Percentiles rank a stretch among this genome's conserved stretches.
Evolutionary conservation across 2,888 invertebrate species (phyloP).

Genomic region (Cheilosia scutellata): DNA sequence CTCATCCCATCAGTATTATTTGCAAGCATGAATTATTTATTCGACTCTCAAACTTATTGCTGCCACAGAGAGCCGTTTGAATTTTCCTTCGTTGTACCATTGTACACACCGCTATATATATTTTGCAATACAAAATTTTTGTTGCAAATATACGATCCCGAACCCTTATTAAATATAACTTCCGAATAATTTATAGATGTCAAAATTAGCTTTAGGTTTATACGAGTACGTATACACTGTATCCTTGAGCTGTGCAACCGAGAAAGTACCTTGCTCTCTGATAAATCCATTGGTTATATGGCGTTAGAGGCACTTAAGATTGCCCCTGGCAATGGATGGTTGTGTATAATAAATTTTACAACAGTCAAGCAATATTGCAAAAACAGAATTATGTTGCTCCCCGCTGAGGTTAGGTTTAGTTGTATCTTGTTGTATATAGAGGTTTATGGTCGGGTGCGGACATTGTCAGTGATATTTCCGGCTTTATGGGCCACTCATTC

Average conservation of each 20-base stretch:
- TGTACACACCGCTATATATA: background rate
- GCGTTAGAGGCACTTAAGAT: conserved; percentile 41
- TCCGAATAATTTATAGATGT: conserved; percentile 49
- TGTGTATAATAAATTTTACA: conserved; percentile 60
- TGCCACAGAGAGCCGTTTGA: background rate
- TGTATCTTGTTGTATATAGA: background rate
- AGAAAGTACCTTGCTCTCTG: conserved; percentile 23
- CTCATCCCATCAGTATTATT: too few relatives aligned
- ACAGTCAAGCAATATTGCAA: conserved; percentile 59
- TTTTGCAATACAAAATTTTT: background rate
- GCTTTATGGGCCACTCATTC: conserved; percentile 24
- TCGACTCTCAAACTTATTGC: too few relatives aligned
- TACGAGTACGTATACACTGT: background rate
- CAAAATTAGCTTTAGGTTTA: conserved; percentile 23
- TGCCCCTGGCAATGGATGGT: conserved; percentile 29
- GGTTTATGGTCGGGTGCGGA: conserved; percentile 16
- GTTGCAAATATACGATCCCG: background rate
- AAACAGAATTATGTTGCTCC: conserved; percentile 39
- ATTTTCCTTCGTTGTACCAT: background rate
- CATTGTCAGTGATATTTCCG: conserved; percentile 30
- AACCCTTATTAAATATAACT: conserved; percentile 55
- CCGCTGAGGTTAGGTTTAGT: background rate
- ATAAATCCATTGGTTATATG: conserved; percentile 44
- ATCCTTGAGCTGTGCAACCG: background rate
- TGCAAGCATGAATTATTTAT: too few relatives aligned